phyloP scores from a whole-genome alignment of 2,797 vertebrate species.

The Sparidentex hasta region DNA sequence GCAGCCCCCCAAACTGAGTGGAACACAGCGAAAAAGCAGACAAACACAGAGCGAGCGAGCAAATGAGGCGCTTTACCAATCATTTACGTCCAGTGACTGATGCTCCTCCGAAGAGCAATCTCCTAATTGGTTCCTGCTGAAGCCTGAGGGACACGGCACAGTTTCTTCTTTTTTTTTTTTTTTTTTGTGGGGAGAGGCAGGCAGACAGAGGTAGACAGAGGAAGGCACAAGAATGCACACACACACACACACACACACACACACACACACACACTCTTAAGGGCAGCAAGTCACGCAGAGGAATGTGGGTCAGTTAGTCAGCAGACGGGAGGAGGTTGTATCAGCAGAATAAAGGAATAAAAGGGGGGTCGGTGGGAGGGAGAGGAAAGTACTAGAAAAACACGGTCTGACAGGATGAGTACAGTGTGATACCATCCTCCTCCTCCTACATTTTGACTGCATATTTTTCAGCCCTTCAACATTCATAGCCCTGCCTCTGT shows the following conservation, averaged over 20 bases:
- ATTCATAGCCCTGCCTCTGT: slow-evolving; percentile 47
- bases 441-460: slow-evolving; percentile 61
- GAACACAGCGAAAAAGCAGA: slow-evolving; percentile 37
- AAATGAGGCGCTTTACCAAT: slow-evolving; percentile 65
- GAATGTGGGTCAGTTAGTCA: slow-evolving; percentile 86
- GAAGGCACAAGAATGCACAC: slow-evolving; percentile 25
- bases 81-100: slow-evolving; percentile 62
- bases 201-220: slow-evolving; percentile 43
- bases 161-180: slow-evolving; percentile 14
- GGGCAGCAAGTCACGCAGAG: slow-evolving; percentile 69
- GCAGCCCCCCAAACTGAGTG: slow-evolving; percentile 34
- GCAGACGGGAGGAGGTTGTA: slow-evolving; percentile 81
- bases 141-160: slow-evolving; percentile 56
- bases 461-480: slow-evolving; percentile 48
- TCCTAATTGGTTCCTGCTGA: slow-evolving; percentile 66
- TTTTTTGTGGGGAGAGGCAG: neutral
- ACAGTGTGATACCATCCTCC: slow-evolving; percentile 61
- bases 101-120: slow-evolving; percentile 62
- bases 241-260: slow-evolving; percentile 41
- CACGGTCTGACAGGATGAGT: slow-evolving; percentile 69
- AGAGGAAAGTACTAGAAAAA: slow-evolving; percentile 70
- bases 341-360: slow-evolving; percentile 79
- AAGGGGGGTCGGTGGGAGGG: slow-evolving; percentile 57
- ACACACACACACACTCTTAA: slow-evolving; percentile 38
- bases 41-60: slow-evolving; percentile 41